Conservation (phyloP, 35 echinoderm and acorn worm genomes). For the Ptychodera flava region DNA sequence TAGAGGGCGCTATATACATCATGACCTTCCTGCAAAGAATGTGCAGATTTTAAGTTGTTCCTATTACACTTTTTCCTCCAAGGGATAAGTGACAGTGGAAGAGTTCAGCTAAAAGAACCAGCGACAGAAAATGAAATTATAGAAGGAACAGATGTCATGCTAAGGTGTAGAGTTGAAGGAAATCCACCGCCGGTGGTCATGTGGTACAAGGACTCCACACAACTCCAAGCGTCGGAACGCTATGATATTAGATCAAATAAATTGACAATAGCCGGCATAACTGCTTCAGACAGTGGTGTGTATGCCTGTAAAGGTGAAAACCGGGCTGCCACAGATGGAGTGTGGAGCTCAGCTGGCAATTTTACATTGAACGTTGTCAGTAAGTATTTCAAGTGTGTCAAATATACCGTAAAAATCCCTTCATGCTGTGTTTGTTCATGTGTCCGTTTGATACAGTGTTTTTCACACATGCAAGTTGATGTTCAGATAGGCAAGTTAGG, state of each 20-base stretch:
- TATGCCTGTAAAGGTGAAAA: slow-evolving; percentile 5
- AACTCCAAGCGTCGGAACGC: background rate
- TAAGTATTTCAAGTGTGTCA: background rate
- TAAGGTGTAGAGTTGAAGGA: slow-evolving; percentile 7
- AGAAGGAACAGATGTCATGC: background rate
- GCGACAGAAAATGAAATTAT: background rate
- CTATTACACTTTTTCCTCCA: too few species aligned
- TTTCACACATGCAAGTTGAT: too few species aligned
- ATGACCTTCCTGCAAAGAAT: too few species aligned
- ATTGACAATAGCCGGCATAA: background rate
- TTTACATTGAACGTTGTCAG: slow-evolving; percentile 3
- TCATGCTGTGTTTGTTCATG: too few species aligned
- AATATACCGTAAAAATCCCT: too few species aligned
- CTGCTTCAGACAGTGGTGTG: slow-evolving; percentile 4
- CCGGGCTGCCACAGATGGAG: background rate
- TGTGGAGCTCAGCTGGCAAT: background rate
- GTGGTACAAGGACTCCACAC: background rate
- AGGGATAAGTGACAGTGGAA: slow-evolving; percentile 17
- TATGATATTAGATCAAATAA: background rate
- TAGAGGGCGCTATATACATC: too few species aligned
- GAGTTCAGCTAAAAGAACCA: slow-evolving; percentile 3
- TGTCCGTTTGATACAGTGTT: too few species aligned
- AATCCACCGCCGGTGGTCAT: background rate
- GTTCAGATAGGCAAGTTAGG: too few species aligned
- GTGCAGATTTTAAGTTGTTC: too few species aligned